A percentile compares a stretch with the other conserved stretches of the same genome.
Evolutionary conservation across 2,113 vertebrate species (phyloP).

Genomic region (Dipodomys merriami): DNA sequence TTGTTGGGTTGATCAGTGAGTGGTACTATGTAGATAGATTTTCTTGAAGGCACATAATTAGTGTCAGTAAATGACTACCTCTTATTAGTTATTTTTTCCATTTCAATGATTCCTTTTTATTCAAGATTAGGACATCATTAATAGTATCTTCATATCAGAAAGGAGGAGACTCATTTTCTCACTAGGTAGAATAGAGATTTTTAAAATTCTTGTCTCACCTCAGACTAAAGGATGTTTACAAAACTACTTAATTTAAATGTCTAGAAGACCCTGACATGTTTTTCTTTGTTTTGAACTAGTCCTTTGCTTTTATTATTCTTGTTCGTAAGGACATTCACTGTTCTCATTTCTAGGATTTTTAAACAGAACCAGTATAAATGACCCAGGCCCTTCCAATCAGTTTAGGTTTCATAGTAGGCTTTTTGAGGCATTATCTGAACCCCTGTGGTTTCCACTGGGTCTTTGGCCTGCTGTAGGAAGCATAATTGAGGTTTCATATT

Average conservation of each 20-base stretch:
- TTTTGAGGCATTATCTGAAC: neutral
- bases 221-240: neutral
- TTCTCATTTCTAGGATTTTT: neutral
- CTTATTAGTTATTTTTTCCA: conserved; percentile 40
- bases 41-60: neutral
- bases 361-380: neutral
- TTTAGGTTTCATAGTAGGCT: neutral
- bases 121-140: neutral
- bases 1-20: neutral
- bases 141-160: conserved; percentile 2
- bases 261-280: neutral
- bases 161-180: neutral
- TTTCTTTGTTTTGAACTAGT: conserved; percentile 25
- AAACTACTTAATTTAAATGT: conserved; percentile 15
- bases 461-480: neutral
- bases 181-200: conserved; percentile 15
- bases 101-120: neutral
- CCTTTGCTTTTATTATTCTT: conserved; percentile 41
- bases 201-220: conserved; percentile 35
- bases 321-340: neutral
- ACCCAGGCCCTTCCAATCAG: neutral
- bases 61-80: neutral
- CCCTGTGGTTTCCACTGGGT: neutral
- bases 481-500: conserved; percentile 40
- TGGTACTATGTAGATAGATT: neutral